phyloP scores from a whole-genome alignment of 2,888 invertebrate species.

The Esperia sulphurella region DNA sequence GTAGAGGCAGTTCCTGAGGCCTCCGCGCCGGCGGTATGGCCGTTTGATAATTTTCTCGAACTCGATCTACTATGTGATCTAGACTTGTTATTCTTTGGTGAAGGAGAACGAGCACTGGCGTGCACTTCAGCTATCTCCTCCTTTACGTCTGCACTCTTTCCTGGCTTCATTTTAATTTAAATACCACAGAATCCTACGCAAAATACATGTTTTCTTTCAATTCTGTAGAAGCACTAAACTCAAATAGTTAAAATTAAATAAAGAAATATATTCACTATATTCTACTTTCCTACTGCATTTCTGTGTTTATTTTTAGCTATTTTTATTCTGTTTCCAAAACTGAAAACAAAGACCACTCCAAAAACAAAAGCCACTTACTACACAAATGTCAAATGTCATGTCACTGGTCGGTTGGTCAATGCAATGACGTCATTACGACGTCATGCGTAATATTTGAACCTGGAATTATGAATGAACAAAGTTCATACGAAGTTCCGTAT shows the following conservation, averaged over 20 bases:
- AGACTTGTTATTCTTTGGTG: slow-evolving; percentile 55
- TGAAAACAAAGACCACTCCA: slow-evolving; percentile 33
- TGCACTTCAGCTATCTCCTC: slow-evolving; percentile 72
- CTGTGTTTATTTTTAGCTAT: slow-evolving; percentile 13
- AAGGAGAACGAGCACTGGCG: slow-evolving; percentile 58
- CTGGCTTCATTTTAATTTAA: slow-evolving; percentile 57
- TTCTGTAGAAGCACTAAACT: slow-evolving; percentile 1
- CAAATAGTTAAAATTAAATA: slow-evolving; percentile 1
- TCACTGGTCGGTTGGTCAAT: slow-evolving; percentile 14
- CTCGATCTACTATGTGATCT: slow-evolving; percentile 53
- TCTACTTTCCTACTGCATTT: background rate
- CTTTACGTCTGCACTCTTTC: slow-evolving; percentile 52
- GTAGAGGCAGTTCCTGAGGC: slow-evolving; percentile 21
- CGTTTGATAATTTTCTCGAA: slow-evolving; percentile 64
- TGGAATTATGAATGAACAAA: background rate
- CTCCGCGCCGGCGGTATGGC: slow-evolving; percentile 39
- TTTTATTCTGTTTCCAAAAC: slow-evolving; percentile 15
- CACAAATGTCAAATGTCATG: slow-evolving; percentile 47
- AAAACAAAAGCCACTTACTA: too few species aligned
- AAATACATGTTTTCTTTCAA: slow-evolving; percentile 8
- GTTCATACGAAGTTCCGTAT: background rate
- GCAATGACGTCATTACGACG: slow-evolving; percentile 49
- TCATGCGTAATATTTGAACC: background rate
- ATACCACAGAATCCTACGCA: slow-evolving; percentile 25
- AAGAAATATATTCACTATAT: background rate